phyloP scores from a whole-genome alignment of 2,797 vertebrate genomes.

The Ptychobarbus kaznakovi region DNA sequence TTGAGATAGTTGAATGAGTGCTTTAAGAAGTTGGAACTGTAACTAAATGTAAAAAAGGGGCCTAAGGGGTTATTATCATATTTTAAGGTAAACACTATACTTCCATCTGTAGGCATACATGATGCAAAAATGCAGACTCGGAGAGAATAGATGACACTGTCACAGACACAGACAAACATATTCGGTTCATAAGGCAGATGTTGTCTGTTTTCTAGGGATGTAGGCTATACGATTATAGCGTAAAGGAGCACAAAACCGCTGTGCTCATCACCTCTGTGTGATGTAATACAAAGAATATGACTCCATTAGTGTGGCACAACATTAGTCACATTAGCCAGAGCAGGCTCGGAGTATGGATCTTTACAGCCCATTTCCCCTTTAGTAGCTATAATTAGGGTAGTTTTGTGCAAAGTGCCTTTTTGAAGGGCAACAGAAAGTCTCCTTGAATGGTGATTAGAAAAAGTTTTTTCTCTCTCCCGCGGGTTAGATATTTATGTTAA shows the following conservation, averaged over 20 bases:
- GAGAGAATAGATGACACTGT: neutral
- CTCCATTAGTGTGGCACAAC: conserved; percentile 38
- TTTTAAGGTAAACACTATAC: neutral
- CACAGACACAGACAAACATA: neutral
- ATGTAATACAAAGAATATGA: conserved; percentile 41
- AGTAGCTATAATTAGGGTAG: conserved; percentile 46
- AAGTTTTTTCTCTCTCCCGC: conserved; percentile 25
- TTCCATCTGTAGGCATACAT: neutral
- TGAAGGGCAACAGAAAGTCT: conserved; percentile 56
- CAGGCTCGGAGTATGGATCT: conserved; percentile 46
- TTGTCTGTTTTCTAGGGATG: conserved; percentile 4
- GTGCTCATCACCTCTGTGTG: conserved; percentile 22
- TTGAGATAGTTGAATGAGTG: neutral
- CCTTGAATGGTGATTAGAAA: conserved; percentile 55
- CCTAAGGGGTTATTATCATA: neutral
- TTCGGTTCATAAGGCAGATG: neutral
- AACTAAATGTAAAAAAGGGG: neutral
- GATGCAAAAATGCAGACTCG: neutral
- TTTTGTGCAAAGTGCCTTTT: conserved; percentile 44
- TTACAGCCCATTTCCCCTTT: conserved; percentile 55
- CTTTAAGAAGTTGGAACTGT: neutral
- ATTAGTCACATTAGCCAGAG: conserved; percentile 53
- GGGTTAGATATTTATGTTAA: conserved; percentile 59
- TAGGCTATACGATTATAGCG: neutral
- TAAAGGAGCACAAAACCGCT: neutral